Evolutionary conservation across 2,888 invertebrate genomes (phyloP).

Genomic region (Clepsis dumicolana): DNA sequence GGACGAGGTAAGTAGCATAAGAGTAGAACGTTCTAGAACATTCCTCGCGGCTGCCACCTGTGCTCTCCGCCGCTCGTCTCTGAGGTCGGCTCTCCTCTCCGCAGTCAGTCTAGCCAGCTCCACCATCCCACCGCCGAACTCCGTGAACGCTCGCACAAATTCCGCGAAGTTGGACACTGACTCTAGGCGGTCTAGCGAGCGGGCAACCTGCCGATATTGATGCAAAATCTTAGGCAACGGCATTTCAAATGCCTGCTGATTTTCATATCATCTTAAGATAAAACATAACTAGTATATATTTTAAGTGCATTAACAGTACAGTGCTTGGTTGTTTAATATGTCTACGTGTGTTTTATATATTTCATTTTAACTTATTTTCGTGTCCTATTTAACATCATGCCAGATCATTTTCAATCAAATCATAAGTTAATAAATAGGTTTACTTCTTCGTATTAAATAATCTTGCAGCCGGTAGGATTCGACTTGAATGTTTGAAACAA

Average conservation of each 20-base stretch:
- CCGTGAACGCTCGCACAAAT: conserved; percentile 99
- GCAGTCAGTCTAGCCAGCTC: conserved; percentile 98
- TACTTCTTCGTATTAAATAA: too few relatives aligned
- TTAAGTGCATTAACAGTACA: not conserved
- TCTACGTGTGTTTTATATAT: too few relatives aligned
- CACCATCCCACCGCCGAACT: conserved; percentile 99
- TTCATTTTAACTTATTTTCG: too few relatives aligned
- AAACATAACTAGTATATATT: conserved; percentile 2
- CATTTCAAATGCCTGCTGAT: conserved; percentile 42
- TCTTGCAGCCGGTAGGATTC: not conserved
- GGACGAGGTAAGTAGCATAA: conserved; percentile 98
- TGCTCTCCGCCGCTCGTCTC: conserved; percentile 97
- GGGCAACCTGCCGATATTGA: conserved; percentile 87
- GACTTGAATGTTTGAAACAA: not conserved
- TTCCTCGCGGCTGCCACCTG: conserved; percentile 98
- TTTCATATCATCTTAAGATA: conserved; percentile 32
- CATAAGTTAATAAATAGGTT: not conserved
- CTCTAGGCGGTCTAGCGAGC: conserved; percentile 93
- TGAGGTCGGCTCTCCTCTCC: conserved; percentile 92
- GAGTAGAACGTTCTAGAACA: conserved; percentile 97
- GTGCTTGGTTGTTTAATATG: too few relatives aligned
- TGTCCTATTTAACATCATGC: not conserved
- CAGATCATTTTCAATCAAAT: not conserved
- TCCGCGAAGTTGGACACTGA: conserved; percentile 97
- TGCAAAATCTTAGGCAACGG: conserved; percentile 41